A percentile compares a stretch with the other conserved stretches of the same genome.
Evolutionary conservation across 2,113 vertebrate species (phyloP).

Genomic region (Pachyramphus minor): DNA sequence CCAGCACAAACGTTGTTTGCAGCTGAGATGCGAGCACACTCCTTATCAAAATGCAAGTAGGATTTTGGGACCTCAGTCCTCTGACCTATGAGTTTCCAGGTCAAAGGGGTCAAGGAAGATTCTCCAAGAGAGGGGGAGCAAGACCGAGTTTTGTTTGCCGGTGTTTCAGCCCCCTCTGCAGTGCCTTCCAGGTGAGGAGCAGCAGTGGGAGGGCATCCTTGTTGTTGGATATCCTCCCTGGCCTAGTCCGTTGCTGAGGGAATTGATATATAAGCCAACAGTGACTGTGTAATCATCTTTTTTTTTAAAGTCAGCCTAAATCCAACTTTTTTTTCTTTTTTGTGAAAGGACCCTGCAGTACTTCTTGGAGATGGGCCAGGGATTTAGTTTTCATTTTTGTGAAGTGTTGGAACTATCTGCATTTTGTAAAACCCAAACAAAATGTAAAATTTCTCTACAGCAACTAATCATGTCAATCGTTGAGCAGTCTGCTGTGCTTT

Average conservation of each 20-base stretch:
- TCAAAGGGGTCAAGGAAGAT: neutral
- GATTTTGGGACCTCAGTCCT: neutral
- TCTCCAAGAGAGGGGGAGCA: neutral
- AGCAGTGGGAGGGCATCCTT: neutral
- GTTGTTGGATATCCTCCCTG: neutral
- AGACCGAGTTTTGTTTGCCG: neutral
- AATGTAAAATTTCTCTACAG: neutral
- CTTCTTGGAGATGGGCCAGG: neutral
- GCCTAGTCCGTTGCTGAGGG: neutral
- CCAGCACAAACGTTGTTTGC: neutral
- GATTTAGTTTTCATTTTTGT: neutral
- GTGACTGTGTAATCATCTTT: neutral
- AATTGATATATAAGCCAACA: neutral
- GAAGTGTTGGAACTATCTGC: neutral
- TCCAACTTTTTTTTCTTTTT: neutral
- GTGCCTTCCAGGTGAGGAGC: neutral
- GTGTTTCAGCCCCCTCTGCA: neutral
- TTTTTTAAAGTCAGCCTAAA: neutral
- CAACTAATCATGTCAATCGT: neutral
- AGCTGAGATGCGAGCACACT: neutral
- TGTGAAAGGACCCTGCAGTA: neutral
- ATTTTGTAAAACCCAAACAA: neutral
- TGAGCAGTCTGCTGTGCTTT: neutral
- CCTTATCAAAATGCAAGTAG: neutral
- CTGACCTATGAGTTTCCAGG: neutral